These are phyloP conservation scores for Graphium colonna DNA, from an alignment of 2,888 invertebrate genomes.

Conservation along the genomic window DNA sequence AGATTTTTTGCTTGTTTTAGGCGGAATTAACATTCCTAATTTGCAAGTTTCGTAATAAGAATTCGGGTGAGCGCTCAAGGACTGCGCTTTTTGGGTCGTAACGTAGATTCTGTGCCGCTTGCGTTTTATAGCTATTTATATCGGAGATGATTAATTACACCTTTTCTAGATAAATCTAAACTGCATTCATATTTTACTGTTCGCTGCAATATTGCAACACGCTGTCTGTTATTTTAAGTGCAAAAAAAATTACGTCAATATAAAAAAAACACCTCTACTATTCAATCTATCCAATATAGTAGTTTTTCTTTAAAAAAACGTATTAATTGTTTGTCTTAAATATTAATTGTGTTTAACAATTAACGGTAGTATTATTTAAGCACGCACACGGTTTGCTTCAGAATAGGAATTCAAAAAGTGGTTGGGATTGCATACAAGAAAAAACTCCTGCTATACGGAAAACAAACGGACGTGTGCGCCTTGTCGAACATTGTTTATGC, in stretches of 20 bases:
- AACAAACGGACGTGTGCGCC: too few species aligned
- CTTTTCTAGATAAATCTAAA: neutral
- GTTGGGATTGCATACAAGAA: too few species aligned
- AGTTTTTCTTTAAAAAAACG: too few species aligned
- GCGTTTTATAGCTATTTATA: neutral
- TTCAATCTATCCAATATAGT: too few species aligned
- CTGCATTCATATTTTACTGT: neutral
- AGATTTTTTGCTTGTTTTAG: constrained; percentile 10
- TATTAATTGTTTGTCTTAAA: too few species aligned
- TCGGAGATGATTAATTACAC: neutral
- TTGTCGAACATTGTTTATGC: neutral
- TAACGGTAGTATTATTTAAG: neutral
- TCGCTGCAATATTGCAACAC: neutral
- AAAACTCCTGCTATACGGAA: too few species aligned
- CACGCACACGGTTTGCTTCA: too few species aligned
- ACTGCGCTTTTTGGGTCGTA: constrained; percentile 11
- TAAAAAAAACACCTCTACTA: too few species aligned
- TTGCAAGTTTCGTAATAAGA: constrained; percentile 11
- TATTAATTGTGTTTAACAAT: neutral
- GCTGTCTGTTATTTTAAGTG: neutral
- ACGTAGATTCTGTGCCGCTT: constrained; percentile 2
- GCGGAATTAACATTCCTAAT: constrained; percentile 3
- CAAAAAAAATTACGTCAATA: too few species aligned
- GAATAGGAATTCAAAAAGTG: too few species aligned
- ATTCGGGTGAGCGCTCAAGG: constrained; percentile 15